A percentile compares a stretch with the other conserved stretches of the same genome.
Evolutionary conservation across 1,140 invertebrate genomes (phyloP).

Genomic region (Drosophila orena): DNA sequence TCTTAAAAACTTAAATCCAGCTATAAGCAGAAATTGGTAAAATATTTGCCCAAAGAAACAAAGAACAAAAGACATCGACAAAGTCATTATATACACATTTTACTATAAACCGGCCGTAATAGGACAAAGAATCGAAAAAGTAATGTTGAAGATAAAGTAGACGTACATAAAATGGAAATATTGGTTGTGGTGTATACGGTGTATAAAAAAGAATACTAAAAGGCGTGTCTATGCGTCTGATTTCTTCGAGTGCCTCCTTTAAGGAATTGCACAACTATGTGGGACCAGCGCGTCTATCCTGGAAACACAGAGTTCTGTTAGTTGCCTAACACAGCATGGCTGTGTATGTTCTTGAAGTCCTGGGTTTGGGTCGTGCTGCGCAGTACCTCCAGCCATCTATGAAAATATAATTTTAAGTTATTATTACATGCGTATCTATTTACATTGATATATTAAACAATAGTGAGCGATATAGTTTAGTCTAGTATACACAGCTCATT

Average conservation of each 20-base stretch:
- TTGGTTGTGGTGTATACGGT: slow-evolving; percentile 64
- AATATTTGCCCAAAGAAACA: slow-evolving; percentile 33
- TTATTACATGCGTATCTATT: too few species aligned
- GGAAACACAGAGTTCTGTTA: slow-evolving; percentile 7
- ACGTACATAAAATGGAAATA: slow-evolving; percentile 62
- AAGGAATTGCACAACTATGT: slow-evolving; percentile 68
- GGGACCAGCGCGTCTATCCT: background rate
- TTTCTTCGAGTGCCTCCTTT: slow-evolving; percentile 34
- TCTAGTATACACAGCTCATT: too few species aligned
- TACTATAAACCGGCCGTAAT: slow-evolving; percentile 9
- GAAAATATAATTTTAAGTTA: background rate
- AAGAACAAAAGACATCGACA: slow-evolving; percentile 34
- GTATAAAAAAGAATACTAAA: slow-evolving; percentile 72
- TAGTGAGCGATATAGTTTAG: too few species aligned
- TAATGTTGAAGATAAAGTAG: slow-evolving; percentile 29
- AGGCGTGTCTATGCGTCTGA: slow-evolving; percentile 56
- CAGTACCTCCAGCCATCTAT: slow-evolving; percentile 79
- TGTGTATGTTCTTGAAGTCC: slow-evolving; percentile 83
- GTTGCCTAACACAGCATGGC: slow-evolving; percentile 63
- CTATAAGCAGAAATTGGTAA: slow-evolving; percentile 9
- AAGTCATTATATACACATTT: slow-evolving; percentile 64
- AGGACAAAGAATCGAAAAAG: slow-evolving; percentile 36
- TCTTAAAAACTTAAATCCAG: slow-evolving; percentile 27
- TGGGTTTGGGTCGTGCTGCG: slow-evolving; percentile 84
- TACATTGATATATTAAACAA: too few species aligned